Evolutionary conservation across 1,140 invertebrate species (phyloP), one percentile per base, ranked within the genome.

Genomic region (Eumaeus atala): DNA sequence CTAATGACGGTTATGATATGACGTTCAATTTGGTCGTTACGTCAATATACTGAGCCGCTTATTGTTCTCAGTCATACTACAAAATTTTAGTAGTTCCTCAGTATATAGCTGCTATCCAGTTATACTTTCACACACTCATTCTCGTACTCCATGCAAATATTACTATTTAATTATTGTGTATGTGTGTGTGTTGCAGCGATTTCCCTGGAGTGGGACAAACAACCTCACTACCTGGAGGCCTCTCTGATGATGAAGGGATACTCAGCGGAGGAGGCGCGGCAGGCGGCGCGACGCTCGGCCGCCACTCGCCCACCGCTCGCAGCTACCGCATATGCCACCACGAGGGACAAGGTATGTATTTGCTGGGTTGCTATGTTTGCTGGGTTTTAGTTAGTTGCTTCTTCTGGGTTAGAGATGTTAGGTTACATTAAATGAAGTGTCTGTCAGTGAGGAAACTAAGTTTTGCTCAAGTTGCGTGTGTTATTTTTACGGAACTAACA

Each of bases 161-260:
- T 37, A 10, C 16, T 37, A n/a, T n/a, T n/a, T n/a, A n/a, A n/a
- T n/a, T n/a, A n/a, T 6, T 11, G 40, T 53, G 7, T 14, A 10
- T 48, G 28, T 18, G 7, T 49, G 11, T 36, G 10, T 37, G 28
- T 17, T 61, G 33, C 69, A 88, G 87, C 87, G 84, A 88, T 88
- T 80, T 88, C 87, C 74, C 80, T 88, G 87, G 87, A 88, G 86
- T 88, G 87, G 87, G 87, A 87, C 83, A 81, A 87, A 77, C 87
- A 87, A 74, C 87, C 87, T 87, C 87, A 88, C 76, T 88, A 88
- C 84, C 84, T 90, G 90, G 90, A 91, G 89, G 90, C 89, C 79
- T 90, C 90, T 90, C 89, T 89, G 90, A 87, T 88, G 85, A 90
- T 90, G 90, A 90, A 88, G 89, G 90, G 89, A 49, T 91, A 90